These are phyloP conservation scores for Drosophila persimilis DNA, from an alignment of 1,140 invertebrate species.

Conservation along the genomic window DNA sequence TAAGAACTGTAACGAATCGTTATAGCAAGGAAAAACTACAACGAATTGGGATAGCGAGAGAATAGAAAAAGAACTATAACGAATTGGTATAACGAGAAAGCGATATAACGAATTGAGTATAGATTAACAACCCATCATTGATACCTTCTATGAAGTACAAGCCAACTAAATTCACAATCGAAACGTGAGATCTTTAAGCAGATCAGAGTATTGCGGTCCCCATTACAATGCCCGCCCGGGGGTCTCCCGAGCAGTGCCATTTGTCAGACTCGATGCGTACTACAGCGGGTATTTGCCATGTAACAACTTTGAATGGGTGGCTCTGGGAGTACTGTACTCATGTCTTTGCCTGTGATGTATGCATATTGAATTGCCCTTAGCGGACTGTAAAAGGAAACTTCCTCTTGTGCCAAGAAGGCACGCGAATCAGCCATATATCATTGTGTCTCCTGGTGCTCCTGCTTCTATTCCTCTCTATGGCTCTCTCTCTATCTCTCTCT, in stretches of 20 bases:
- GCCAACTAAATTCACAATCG: too few relatives aligned
- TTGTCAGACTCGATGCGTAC: conserved; percentile 65
- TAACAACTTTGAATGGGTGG: conserved; percentile 27
- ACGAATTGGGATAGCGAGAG: too few relatives aligned
- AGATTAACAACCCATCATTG: too few relatives aligned
- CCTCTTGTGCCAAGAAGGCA: conserved; percentile 40
- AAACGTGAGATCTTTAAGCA: conserved; percentile 6
- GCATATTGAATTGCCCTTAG: conserved; percentile 73
- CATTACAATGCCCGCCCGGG: not conserved
- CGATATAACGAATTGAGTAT: too few relatives aligned
- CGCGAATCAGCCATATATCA: conserved; percentile 80
- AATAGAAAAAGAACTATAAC: too few relatives aligned
- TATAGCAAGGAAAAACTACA: too few relatives aligned
- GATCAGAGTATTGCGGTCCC: conserved; percentile 2
- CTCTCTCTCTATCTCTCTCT: conserved; percentile 21
- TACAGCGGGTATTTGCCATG: conserved; percentile 45
- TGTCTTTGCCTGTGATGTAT: conserved; percentile 66
- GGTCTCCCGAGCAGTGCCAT: conserved; percentile 27
- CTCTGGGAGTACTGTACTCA: conserved; percentile 11
- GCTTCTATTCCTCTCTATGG: not conserved
- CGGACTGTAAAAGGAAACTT: conserved; percentile 43
- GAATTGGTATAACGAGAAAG: too few relatives aligned
- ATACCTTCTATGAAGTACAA: not conserved
- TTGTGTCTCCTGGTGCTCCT: conserved; percentile 56
- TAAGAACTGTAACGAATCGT: too few relatives aligned